Percentiles rank a stretch among this genome's conserved stretches.
Conservation (phyloP, 2,797 vertebrate genomes). For the Meda fulgida region DNA sequence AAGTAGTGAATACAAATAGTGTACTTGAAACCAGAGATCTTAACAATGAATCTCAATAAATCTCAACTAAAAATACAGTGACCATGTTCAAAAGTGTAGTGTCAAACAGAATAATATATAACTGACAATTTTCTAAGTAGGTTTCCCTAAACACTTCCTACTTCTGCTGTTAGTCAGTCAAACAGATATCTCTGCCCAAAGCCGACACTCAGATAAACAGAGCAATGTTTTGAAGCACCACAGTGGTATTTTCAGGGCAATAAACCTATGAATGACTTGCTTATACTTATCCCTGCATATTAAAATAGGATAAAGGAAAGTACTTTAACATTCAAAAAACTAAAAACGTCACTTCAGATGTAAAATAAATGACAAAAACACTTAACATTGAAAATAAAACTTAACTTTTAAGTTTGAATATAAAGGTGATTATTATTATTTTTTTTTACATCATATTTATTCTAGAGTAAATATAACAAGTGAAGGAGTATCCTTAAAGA, state of each 20-base stretch:
- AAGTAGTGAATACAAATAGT: conserved; percentile 9
- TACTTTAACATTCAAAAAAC: not conserved
- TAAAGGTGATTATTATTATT: too few species aligned
- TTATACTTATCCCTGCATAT: not conserved
- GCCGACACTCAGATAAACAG: not conserved
- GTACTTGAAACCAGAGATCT: not conserved
- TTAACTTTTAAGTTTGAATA: not conserved
- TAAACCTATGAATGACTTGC: not conserved
- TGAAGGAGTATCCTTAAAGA: not conserved
- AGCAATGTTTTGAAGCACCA: not conserved
- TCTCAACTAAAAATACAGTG: not conserved
- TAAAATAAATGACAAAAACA: not conserved
- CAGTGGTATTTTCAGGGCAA: not conserved
- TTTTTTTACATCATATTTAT: too few species aligned
- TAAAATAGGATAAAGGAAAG: not conserved
- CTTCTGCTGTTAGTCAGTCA: not conserved
- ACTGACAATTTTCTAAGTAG: not conserved
- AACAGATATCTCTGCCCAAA: not conserved
- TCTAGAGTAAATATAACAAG: not conserved
- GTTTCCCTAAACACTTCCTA: not conserved
- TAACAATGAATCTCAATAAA: not conserved
- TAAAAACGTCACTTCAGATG: not conserved
- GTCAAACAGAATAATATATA: conserved; percentile 1
- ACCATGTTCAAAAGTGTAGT: not conserved
- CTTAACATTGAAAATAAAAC: not conserved